A percentile compares a stretch with the other conserved stretches of the same genome.
Conservation (phyloP, 2,797 vertebrate species). For the Peromyscus attwateri region DNA sequence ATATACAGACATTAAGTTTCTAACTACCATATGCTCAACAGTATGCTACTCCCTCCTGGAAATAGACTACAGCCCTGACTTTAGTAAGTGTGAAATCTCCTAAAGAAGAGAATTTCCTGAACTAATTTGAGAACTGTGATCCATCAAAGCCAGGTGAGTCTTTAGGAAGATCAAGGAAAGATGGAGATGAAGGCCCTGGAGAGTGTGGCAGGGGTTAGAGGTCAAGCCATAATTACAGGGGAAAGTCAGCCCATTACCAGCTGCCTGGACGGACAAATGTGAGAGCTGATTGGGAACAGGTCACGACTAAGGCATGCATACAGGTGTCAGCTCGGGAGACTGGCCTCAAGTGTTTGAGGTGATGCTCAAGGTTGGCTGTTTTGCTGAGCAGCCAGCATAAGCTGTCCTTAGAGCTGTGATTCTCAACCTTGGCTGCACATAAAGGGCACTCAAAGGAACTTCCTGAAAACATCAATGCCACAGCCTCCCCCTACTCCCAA, state of each 20-base stretch:
- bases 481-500: neutral
- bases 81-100: slow-evolving; percentile 15
- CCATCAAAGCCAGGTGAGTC: neutral
- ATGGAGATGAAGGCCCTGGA: neutral
- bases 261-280: neutral
- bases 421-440: neutral
- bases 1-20: neutral
- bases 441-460: neutral
- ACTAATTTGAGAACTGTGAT: neutral
- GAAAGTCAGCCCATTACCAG: neutral
- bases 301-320: neutral
- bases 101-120: neutral
- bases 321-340: rapidly evolving
- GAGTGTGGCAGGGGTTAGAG: neutral
- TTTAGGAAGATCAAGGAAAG: neutral
- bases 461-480: neutral
- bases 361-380: neutral
- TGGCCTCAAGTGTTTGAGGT: neutral
- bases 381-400: neutral
- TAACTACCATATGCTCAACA: neutral
- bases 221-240: neutral
- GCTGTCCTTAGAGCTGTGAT: neutral
- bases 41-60: neutral
- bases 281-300: neutral
- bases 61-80: neutral